Evolutionary conservation across 1,140 invertebrate species (phyloP), one percentile per base, ranked within the genome.

Genomic region (Papilio machaon): DNA sequence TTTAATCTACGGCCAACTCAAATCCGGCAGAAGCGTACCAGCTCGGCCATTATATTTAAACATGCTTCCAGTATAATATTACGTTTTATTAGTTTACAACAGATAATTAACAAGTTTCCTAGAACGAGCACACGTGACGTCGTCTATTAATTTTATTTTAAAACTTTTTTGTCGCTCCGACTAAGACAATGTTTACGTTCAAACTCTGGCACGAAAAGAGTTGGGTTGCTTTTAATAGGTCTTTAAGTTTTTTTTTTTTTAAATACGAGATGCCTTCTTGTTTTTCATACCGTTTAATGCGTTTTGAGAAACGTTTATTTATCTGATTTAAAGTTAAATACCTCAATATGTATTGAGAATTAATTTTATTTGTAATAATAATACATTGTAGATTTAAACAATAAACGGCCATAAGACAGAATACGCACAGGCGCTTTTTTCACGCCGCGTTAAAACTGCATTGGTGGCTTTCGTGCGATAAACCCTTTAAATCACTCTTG

Each of bases 11-110:
- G 46, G 10, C 19, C 13, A 52, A 75, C 73, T 52, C 46, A 75
- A 75, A 23, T 47, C 47, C 43, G 47, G 19, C 17, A 46, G 49
- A 75, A 43, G 52, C 52, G 54, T 5, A 23, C 58, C 60, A 30
- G 58, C 49, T 76, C 46, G 46, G 15, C 30, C 58, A 79, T 64
- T 74, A 73, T 75, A 81, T 82, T 78, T 78, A 81, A 81, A 81
- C 81, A 82, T 74, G 64, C 81, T 82, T 75, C 78, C 73, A 79
- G 80, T 79, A 54, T 86, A 82, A 85, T 87, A 90, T 86, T 84
- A 84, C 83, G 80, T 89, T 90, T 91, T 91, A 90, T 89, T 87
- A 90, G 85, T 91, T 90, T 90, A 90, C 87, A 85, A 85, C 86
- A 83, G 58, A 85, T 87, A 90, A 89, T 91, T 87, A 91, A 86